Base-by-base conservation (phyloP, 2,888 invertebrate genomes). In the Stramonita haemastoma region DNA sequence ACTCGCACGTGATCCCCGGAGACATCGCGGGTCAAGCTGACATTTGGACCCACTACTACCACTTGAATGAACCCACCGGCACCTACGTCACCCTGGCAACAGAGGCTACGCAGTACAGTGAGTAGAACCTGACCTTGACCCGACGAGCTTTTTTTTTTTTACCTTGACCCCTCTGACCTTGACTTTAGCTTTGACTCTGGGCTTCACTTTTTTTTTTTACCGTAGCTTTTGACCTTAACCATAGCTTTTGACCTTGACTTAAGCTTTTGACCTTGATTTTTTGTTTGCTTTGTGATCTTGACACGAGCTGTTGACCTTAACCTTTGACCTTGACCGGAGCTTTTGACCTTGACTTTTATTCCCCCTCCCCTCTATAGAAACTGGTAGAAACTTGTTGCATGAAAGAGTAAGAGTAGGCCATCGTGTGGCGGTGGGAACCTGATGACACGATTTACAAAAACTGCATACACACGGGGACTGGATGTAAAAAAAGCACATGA, bases 31-130 rank as follows among this genome's bases (percentile, higher is more conserved):
- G 81, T 22, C 91, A 91, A 66, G 91, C 89, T 57, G 56, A 89
- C 66, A 73, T 91, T 26, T 91, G 91, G 91, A 29, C 81, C 19
- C 60, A 84, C n/a, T 81, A 86, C 22, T 91, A 89, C 56, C 89
- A 87, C 36, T 34, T 60, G 1, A 85, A 77, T 26, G 77, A 46
- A n/a, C 81, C 87, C 32, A 46, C 36, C 6, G 60, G 83, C 56
- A 89, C 34, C 17, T 90, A 70, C 87, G 32, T 87, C 36, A 83
- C 32, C 34, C 26, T 86, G 66, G 86, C 90, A 0, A 46, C 56
- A 0, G 34, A 79, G 32, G 88, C 88, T 26, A 87, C 70, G 46
- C 60, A 87, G n/a, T 66, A 60, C 66, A 79, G 89, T 89, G 73
- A 56, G 89, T 86, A 22, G 1, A 8, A 11, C 32, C 0, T 34